These are phyloP conservation scores for Eupleurogrammus muticus DNA, from an alignment of 2,797 vertebrate species.

Conservation along the genomic window DNA sequence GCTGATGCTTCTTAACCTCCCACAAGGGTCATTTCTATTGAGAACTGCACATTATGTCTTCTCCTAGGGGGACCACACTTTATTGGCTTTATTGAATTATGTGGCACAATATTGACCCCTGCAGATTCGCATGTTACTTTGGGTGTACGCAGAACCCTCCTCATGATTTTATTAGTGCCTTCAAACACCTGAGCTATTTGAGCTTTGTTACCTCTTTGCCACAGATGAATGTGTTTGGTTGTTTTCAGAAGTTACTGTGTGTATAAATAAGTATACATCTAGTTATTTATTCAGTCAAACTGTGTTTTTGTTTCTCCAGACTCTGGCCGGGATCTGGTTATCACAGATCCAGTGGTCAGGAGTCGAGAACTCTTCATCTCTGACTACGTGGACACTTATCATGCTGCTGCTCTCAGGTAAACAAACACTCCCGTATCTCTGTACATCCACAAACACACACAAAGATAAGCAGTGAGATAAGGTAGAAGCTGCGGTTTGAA, in stretches of 20 bases:
- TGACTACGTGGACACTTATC: slow-evolving; percentile 98
- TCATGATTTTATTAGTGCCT: slow-evolving; percentile 48
- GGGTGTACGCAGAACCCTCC: slow-evolving; percentile 14
- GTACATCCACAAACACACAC: neutral
- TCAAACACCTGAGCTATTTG: slow-evolving; percentile 17
- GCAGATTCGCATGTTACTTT: slow-evolving; percentile 41
- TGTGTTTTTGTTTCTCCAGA: slow-evolving; percentile 80
- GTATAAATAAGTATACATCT: neutral
- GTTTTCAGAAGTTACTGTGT: neutral
- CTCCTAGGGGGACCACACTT: slow-evolving; percentile 45
- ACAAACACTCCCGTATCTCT: slow-evolving; percentile 35
- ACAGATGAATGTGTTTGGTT: slow-evolving; percentile 12
- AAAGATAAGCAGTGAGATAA: neutral
- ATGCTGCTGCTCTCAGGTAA: slow-evolving; percentile 98
- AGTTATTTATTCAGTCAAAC: neutral
- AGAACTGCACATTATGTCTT: slow-evolving; percentile 60
- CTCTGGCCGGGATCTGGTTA: slow-evolving; percentile 97
- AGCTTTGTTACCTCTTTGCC: slow-evolving; percentile 34
- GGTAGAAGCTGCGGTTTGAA: slow-evolving; percentile 1
- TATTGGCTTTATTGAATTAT: slow-evolving; percentile 69
- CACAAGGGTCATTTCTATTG: slow-evolving; percentile 59
- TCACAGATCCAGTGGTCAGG: slow-evolving; percentile 97
- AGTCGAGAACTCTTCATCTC: slow-evolving; percentile 99
- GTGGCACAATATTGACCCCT: slow-evolving; percentile 53
- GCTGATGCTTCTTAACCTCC: slow-evolving; percentile 56